Conservation (phyloP, 2,888 invertebrate genomes). For the Odontothrips loti region DNA sequence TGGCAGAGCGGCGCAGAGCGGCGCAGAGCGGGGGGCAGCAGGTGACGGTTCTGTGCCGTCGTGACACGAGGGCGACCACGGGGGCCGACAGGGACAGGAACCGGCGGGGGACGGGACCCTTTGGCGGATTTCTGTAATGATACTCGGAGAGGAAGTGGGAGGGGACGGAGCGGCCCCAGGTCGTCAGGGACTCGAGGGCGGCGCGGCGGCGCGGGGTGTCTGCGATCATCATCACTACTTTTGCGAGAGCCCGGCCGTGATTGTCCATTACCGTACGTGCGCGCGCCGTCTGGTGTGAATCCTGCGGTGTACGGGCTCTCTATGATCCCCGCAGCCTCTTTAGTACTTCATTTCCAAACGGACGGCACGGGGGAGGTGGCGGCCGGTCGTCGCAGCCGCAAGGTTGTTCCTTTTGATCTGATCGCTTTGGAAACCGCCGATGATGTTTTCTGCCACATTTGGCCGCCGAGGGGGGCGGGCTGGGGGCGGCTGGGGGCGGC, state of each 20-base stretch:
- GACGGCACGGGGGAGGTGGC: too few relatives aligned
- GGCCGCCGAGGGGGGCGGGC: background rate
- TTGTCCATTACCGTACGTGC: background rate
- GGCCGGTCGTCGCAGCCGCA: too few relatives aligned
- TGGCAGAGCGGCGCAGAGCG: background rate
- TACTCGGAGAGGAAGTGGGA: constrained; percentile 6
- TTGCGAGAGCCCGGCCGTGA: background rate
- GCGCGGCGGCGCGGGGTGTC: background rate
- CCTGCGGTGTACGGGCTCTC: background rate
- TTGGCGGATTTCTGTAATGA: background rate
- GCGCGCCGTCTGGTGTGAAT: background rate
- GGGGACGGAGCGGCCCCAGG: background rate
- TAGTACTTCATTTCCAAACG: too few relatives aligned
- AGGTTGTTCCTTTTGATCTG: too few relatives aligned
- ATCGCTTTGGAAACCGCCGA: too few relatives aligned
- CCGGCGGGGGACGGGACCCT: background rate
- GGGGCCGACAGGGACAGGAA: background rate
- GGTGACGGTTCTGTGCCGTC: background rate
- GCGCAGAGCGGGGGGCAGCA: too few relatives aligned
- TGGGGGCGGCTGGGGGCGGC: too few relatives aligned
- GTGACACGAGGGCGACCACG: background rate
- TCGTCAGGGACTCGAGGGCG: background rate
- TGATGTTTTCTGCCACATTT: background rate
- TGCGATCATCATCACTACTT: background rate
- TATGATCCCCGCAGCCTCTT: too few relatives aligned